phyloP scores from a whole-genome alignment of 1,140 invertebrate species.

The Helicoverpa zea region DNA sequence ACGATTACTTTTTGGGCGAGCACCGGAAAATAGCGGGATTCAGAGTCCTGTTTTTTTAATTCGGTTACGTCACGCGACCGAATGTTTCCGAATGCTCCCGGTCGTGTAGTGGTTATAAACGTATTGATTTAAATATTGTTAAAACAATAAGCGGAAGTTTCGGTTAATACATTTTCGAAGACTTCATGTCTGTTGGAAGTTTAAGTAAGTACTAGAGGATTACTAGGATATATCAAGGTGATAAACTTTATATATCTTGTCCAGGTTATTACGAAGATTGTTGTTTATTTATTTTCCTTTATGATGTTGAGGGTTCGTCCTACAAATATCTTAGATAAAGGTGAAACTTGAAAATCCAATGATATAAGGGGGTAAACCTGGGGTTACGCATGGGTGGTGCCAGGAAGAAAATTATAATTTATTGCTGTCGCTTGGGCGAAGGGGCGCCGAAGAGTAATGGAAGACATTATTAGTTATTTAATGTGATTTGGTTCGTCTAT shows the following conservation, averaged over 20 bases:
- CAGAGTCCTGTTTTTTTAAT: conserved; percentile 59
- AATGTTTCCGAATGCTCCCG: conserved; percentile 54
- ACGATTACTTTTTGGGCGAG: conserved; percentile 56
- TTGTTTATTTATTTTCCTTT: background rate
- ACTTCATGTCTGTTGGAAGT: background rate
- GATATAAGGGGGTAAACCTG: conserved; percentile 33
- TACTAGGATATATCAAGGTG: too few relatives aligned
- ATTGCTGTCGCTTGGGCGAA: conserved; percentile 11
- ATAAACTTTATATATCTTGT: too few relatives aligned
- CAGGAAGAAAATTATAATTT: conserved; percentile 42
- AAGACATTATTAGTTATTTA: conserved; percentile 23
- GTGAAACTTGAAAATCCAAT: background rate
- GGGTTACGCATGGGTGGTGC: conserved; percentile 4
- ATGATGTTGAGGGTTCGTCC: too few relatives aligned
- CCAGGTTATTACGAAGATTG: too few relatives aligned
- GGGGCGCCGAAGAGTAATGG: conserved; percentile 29
- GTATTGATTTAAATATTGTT: conserved; percentile 43
- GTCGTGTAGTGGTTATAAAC: conserved; percentile 48
- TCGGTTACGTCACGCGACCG: conserved; percentile 47
- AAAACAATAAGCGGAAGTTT: conserved; percentile 40
- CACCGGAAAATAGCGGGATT: conserved; percentile 68
- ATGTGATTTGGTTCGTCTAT: background rate
- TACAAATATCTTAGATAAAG: conserved; percentile 11
- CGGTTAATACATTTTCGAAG: conserved; percentile 5
- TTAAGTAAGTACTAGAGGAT: background rate